Base-by-base conservation (phyloP, 2,113 vertebrate genomes). In the Lasiurus cinereus region DNA sequence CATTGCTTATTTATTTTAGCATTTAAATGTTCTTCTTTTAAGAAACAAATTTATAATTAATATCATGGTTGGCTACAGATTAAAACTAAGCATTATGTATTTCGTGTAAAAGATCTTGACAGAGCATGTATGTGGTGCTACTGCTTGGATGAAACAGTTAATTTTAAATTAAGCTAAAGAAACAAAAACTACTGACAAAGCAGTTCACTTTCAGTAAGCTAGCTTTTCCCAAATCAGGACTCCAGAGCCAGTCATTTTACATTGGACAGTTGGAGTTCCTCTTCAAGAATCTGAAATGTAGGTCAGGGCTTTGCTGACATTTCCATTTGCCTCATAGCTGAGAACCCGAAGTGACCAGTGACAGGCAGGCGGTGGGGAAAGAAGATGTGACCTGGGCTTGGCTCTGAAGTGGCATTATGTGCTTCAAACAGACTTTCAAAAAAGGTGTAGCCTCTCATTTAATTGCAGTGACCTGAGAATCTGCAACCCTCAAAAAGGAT, bases 161-260 rank as follows among this genome's bases (percentile, higher is more conserved):
- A 69, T 90, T 92, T 83, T 64, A 91, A 90, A 85, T 64, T 52
- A 90, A 94, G 29, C 19, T 69, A 27, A 93, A 80, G 31, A 15
- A 70, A 77, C 59, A 76, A 50, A 94, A 96, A 21, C 0, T 0
- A 7, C 56, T n/a, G 85, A 2, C 1, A 22, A 27, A 56, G 79
- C 82, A 93, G 86, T 46, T 95, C 59, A 80, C 73, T 94, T 76
- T 84, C 24, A 87, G 97, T 95, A 95, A 9, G 67, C 64, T 97
- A 98, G 98, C 97, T 96, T 98, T 98, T 66, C 98, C 98, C 98
- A 83, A 16, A 97, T 66, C 14, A 85, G 97, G 98, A 98, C 96
- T 98, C 87, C 69, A 95, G 52, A 91, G 43, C 72, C 48, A 97
- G 95, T 97, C 97, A 88, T 97, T 93, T 93, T 88, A 97, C 96